Evolutionary conservation across 2,113 vertebrate species (phyloP), one percentile per base, ranked within the genome.

Genomic region (Mobula hypostoma): DNA sequence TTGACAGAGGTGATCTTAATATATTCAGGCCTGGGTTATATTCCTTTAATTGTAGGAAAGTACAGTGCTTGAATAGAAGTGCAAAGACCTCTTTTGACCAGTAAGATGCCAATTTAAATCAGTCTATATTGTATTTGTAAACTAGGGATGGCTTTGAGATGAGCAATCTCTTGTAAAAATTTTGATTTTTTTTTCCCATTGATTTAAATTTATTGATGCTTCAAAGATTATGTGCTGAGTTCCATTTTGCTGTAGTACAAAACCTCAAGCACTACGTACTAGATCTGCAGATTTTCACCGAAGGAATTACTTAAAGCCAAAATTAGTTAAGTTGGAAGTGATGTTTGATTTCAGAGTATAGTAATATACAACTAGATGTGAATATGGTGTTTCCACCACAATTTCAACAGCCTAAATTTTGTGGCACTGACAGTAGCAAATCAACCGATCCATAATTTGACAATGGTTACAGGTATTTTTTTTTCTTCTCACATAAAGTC

Each of bases 1-100:
- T 40, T 93, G 91, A 93, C 91, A 74, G 91, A 70, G 48, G 68
- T 93, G 68, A 74, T 70, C 91, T 29, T 93, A 93, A 90, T 92
- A 8, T 92, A 74, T 19, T 92, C 66, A 93, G 36, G 48, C 66
- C 19, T 76, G 70, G 91, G 76, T 74, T 74, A 74, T 76, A 93
- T 93, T 93, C 91, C 48, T 29, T 56, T 74, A 48, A 40, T 93
- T 40, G 36, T 27, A 3, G 19, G 72, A 29, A 56, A 27, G 24
- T 88, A 88, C 56, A 63, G 12, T 40, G 24, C 40, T 92, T 92
- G 90, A 7, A 74, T 36, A 56, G 40, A 27, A 56, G 70, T 7
- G 12, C 6, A 56, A 1, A 12, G 40, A 93, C 0, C 32, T 74
- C 19, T 27, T 74, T 4, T 76, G 68, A 74, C 88, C 68, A 56